phyloP scores from a whole-genome alignment of 2,113 vertebrate species.

The Montifringilla adamsi region DNA sequence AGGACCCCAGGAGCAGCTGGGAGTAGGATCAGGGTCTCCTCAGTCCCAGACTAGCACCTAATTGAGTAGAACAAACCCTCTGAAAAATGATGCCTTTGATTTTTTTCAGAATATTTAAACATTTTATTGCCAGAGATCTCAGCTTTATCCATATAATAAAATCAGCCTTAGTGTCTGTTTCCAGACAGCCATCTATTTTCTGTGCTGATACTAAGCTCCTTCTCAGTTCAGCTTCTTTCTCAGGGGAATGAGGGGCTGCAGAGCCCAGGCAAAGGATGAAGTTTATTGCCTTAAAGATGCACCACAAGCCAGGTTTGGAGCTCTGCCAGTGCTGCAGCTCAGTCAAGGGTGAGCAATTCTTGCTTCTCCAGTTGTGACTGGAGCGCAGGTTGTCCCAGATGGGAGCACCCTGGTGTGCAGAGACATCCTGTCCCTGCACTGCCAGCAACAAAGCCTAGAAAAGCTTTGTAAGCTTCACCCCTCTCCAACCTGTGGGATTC shows the following conservation, averaged over 20 bases:
- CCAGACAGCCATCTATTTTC: not conserved
- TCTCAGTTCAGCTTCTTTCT: not conserved
- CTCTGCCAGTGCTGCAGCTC: not conserved
- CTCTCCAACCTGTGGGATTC: not conserved
- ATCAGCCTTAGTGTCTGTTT: not conserved
- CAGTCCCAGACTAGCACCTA: not conserved
- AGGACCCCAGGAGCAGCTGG: not conserved
- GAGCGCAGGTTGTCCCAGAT: not conserved
- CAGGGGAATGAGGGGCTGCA: not conserved
- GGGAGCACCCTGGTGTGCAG: accelerated
- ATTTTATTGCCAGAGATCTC: not conserved
- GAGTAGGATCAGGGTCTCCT: not conserved
- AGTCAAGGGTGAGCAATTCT: not conserved
- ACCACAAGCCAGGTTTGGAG: not conserved
- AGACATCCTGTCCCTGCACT: not conserved
- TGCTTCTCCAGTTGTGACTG: accelerated
- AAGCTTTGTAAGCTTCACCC: accelerated
- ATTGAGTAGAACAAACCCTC: not conserved
- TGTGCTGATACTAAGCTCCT: not conserved
- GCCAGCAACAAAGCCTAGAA: not conserved
- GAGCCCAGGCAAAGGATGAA: not conserved
- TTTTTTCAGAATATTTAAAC: not conserved
- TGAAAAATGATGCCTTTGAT: not conserved
- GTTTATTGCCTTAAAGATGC: not conserved
- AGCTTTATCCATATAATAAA: not conserved